Conservation (phyloP, 2,888 invertebrate species). For the Hirtodrosophila duncani region DNA sequence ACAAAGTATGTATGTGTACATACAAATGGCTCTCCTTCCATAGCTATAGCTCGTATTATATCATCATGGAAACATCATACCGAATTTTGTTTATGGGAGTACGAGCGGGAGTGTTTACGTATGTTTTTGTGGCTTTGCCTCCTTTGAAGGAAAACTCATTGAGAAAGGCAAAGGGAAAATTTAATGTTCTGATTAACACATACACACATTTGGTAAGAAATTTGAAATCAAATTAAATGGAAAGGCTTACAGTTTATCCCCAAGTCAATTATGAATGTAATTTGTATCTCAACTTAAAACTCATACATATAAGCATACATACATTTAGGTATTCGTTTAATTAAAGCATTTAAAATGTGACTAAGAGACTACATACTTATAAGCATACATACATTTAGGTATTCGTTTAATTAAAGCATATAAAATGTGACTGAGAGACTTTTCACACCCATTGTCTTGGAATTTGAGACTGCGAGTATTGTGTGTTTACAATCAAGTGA, state of each 20-base stretch:
- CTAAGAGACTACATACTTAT: too few relatives aligned
- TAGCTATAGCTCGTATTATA: conserved; percentile 31
- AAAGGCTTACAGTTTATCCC: conserved; percentile 28
- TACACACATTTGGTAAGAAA: conserved; percentile 9
- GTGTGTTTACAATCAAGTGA: too few relatives aligned
- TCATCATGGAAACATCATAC: conserved; percentile 37
- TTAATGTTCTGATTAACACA: conserved; percentile 60
- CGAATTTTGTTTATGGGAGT: not conserved
- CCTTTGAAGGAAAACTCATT: conserved; percentile 46
- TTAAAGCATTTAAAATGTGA: too few relatives aligned
- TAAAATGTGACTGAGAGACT: too few relatives aligned
- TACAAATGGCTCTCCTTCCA: too few relatives aligned
- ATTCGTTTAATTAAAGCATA: too few relatives aligned
- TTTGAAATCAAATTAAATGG: conserved; percentile 18
- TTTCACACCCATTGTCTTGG: too few relatives aligned
- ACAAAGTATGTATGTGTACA: not conserved
- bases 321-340: too few relatives aligned
- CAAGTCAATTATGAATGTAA: conserved; percentile 8
- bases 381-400: too few relatives aligned
- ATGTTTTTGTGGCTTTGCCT: not conserved
- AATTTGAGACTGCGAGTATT: too few relatives aligned
- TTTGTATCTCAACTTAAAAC: conserved; percentile 24
- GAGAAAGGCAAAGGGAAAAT: conserved; percentile 60
- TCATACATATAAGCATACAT: too few relatives aligned
- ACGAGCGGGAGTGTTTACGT: not conserved